Evolutionary conservation across 2,888 invertebrate genomes (phyloP), one percentile per base, ranked within the genome.

Genomic region (Phengaris arion): DNA sequence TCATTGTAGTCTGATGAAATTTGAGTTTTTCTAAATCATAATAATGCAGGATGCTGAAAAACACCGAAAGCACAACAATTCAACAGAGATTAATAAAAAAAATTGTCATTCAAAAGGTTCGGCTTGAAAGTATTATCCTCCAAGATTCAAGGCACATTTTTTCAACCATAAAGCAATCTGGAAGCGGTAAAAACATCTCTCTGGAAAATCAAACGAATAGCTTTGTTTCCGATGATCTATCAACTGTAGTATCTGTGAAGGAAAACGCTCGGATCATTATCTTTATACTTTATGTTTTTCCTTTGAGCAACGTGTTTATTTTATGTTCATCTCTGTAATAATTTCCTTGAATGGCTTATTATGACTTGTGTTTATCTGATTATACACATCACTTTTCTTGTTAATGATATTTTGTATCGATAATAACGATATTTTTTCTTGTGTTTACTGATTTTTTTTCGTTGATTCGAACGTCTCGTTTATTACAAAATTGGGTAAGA

Each of bases 191-290:
- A 72, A 72, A 72, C 72, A 72, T 72, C 72, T 54, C 72, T 54
- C 79, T 77, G 75, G 77, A 77, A 76, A 79, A 81, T 77, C 80
- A 81, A 80, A 82, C 81, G 81, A 81, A 82, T 81, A 81, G 79
- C 79, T 76, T 77, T 79, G 79, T 79, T 79, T 81, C 80, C 81
- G 78, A 79, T 80, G 81, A 82, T 82, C 80, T 79, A 81, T 81
- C 82, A 82, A 80, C 78, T 81, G 75, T 77, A 81, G 80, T 77
- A 79, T 79, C 79, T 81, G 79, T 78, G 78, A 78, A 77, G 76
- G 77, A 64, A 74, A 77, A 77, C 48, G 73, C 74, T 76, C 72
- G 74, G 77, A 78, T 78, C 74, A 76, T 75, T 76, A 75, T 75
- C 75, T 75, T n/a, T 68, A 68, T 35, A 52, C 69, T 55, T 75